A percentile compares a stretch with the other conserved stretches of the same genome.
Evolutionary conservation across 2,113 vertebrate species (phyloP).

Genomic region (Gobius niger): DNA sequence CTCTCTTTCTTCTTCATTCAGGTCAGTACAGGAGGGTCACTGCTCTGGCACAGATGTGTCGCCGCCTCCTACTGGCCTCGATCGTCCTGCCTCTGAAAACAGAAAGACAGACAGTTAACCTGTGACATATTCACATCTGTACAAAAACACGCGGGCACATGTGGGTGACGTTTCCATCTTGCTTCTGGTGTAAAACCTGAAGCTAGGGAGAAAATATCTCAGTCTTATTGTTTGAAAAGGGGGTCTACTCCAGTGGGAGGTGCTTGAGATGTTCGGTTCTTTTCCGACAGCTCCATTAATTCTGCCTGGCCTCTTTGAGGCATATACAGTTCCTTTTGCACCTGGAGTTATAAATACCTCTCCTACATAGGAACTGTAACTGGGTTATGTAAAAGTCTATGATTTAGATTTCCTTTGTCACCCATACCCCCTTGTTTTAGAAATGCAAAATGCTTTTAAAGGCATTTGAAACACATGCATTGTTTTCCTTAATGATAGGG

Average conservation of each 20-base stretch:
- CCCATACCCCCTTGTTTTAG: conserved; percentile 18
- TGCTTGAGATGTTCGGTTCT: conserved; percentile 35
- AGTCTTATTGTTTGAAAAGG: conserved; percentile 38
- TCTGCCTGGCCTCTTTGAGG: conserved; percentile 54
- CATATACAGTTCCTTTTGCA: conserved; percentile 62
- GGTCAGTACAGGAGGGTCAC: conserved; percentile 64
- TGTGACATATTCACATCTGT: conserved; percentile 13
- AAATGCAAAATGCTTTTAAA: conserved; percentile 18
- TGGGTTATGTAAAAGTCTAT: conserved; percentile 66
- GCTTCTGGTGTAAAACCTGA: background rate
- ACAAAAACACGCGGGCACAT: background rate
- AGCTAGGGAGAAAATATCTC: background rate
- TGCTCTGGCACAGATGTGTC: conserved; percentile 76
- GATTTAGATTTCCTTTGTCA: conserved; percentile 48
- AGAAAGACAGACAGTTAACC: conserved; percentile 47
- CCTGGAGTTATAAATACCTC: conserved; percentile 79
- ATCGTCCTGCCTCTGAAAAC: conserved; percentile 76
- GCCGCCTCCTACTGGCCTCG: conserved; percentile 76
- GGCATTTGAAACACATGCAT: background rate
- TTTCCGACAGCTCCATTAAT: conserved; percentile 68
- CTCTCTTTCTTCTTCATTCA: conserved; percentile 48
- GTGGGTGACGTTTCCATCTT: conserved; percentile 10
- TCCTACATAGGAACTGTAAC: conserved; percentile 65
- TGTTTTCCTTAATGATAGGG: too few relatives aligned
- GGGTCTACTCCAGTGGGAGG: conserved; percentile 59